Evolutionary conservation across 2,797 vertebrate species (phyloP), one percentile per base, ranked within the genome.

Genomic region (Phalloptychus januarius): DNA sequence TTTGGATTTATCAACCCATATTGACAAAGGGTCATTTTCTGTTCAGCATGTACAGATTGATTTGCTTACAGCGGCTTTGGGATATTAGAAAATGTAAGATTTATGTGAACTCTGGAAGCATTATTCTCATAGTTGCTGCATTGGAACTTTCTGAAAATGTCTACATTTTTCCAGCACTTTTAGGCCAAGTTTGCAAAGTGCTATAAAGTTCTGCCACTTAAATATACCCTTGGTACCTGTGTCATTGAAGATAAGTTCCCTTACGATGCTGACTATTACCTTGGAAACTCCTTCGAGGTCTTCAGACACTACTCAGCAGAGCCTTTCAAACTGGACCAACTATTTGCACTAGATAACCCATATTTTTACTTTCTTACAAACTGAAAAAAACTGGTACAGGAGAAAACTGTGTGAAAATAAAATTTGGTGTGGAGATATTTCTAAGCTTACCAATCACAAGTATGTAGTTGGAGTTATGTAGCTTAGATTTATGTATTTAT

Each of bases 1-100:
- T 50, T 74, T 7, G 31, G 5, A 13, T 78, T 81, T 38, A 75
- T 31, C 81, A 83, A 76, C 73, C 77, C 75, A 20, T 42, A 13
- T 28, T 40, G 42, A 44, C 48, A 67, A 73, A 79, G 33, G 33
- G 67, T 83, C 75, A 38, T 69, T 80, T 83, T 5, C 65, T 72
- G 44, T 71, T 38, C 23, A 10, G 61, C 20, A 56, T 67, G 46
- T 31, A 40, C 23, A 28, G 20, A 38, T 40, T 52, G 63, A 44
- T 79, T 52, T 38, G 15, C n/a, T 80, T 5, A 12, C 58, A 74
- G 61, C 45, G n/a, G 36, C 0, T 72, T 70, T 72, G 1, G 40
- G 38, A 52, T 25, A 12, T 72, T 44, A 38, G n/a, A 23, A 78
- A 4, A 69, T 79, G 20, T 74, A 8, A 45, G 18, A 71, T 33